Evolutionary conservation across 2,113 vertebrate species (phyloP), one percentile per base, ranked within the genome.

Genomic region (human): DNA sequence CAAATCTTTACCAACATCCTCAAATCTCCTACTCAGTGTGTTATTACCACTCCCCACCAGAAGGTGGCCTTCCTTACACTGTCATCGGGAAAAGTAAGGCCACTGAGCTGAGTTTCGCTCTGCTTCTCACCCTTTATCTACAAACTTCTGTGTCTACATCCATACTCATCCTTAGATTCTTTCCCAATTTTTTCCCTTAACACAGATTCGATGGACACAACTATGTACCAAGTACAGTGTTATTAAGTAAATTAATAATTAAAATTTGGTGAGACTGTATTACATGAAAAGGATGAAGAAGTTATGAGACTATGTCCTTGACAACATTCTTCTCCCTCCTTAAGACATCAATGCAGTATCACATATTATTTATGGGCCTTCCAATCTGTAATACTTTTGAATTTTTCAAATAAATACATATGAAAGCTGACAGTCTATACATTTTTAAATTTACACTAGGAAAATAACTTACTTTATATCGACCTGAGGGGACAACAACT

Each of bases 401-500:
- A 89, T 17, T 90, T 94, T 88, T 88, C 64, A 86, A 57, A 66
- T 30, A 57, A 20, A 83, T 13, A 18, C 9, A 35, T 73, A 40
- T 59, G 23, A 96, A 93, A 68, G 90, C 4, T 93, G 52, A 9
- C 23, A 93, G 9, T 12, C 94, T 40, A 78, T 1, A 22, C 13
- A 40, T 48, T 97, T 88, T 92, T 57, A 40, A 12, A 88, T n/a
- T n/a, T 57, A 50, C 7, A 61, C 35, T n/a, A 85, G 50, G 6
- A 96, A 87, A 98, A 85, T 38, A 70, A 98, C 99, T 95, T 99
- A 99, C 99, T 99, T 99, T 97, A 99, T 99, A 98, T 99, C 99
- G 55, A 99, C 99, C 98, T 99, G 99, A 50, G 99, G 99, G 76
- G 99, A 99, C 93, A 99, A 98, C 35, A 99, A 98, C 90, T 99